Evolutionary conservation across 2,888 invertebrate genomes (phyloP).

Genomic region (Strigamia maritima): DNA sequence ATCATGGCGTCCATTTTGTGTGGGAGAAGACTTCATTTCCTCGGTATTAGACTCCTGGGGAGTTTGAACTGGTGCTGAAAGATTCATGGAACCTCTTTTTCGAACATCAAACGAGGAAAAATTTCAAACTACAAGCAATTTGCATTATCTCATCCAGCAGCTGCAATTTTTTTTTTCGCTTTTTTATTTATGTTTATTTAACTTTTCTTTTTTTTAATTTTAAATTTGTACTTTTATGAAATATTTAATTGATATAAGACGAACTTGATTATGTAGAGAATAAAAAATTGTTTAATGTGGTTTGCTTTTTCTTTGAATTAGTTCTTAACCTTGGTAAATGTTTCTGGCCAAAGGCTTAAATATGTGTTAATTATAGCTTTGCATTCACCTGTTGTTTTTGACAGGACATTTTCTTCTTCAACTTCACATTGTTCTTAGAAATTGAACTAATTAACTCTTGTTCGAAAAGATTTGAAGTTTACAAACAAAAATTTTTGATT

Average conservation of each 20-base stretch:
- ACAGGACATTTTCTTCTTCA: not conserved
- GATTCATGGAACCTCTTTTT: conserved; percentile 20
- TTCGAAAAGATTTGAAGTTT: not conserved
- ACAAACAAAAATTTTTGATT: not conserved
- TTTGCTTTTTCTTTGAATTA: not conserved
- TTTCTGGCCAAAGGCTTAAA: not conserved
- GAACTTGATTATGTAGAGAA: not conserved
- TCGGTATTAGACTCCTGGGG: conserved; percentile 19
- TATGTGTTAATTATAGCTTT: conserved; percentile 9
- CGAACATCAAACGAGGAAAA: not conserved
- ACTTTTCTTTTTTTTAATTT: not conserved
- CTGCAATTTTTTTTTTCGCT: not conserved
- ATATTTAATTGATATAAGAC: not conserved
- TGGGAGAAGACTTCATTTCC: conserved; percentile 14
- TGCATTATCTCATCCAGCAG: not conserved
- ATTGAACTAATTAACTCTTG: not conserved
- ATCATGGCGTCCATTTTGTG: not conserved
- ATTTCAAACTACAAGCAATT: not conserved
- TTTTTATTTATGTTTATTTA: not conserved
- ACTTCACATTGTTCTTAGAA: not conserved
- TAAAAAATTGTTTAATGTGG: not conserved
- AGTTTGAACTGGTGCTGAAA: conserved; percentile 24
- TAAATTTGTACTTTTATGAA: not conserved
- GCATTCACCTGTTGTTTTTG: not conserved
- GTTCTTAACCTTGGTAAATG: not conserved